Conservation (phyloP, 2,113 vertebrate species). For the rat (Rattus norvegicus) region GRCr8 NC_086037.1:35677501-35678000, state of each 20-base stretch:
- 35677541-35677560: too few species aligned
- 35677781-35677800: not conserved
- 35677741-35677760: not conserved
- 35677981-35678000: fast-evolving
- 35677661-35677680: not conserved
- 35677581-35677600: not conserved
- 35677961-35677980: not conserved
- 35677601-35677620: not conserved
- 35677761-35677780: too few species aligned
- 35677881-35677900: not conserved
- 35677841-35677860: not conserved
- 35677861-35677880: not conserved
- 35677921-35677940: fast-evolving
- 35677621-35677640: not conserved
- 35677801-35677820: not conserved
- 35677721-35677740: not conserved
- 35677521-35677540: not conserved
- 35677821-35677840: not conserved
- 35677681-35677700: not conserved
- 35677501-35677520: not conserved
- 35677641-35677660: not conserved
- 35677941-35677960: not conserved
- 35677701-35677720: not conserved
- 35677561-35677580: not conserved
- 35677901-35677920: not conserved